Percentiles rank a stretch among this genome's conserved stretches.
Conservation (phyloP, 2,113 vertebrate species). For the Xiphophorus maculatus region DNA sequence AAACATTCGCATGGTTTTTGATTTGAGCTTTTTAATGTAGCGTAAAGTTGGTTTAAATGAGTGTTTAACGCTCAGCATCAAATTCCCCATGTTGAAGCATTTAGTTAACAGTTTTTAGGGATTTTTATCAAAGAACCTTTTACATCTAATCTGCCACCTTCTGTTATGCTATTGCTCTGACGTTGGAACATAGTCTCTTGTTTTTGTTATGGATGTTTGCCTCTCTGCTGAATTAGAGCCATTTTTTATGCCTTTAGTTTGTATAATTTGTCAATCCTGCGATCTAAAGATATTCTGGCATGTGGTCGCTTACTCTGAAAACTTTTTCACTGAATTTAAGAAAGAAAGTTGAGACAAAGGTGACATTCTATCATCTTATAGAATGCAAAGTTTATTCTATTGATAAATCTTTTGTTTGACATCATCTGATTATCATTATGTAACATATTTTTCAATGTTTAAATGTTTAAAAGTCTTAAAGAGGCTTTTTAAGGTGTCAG, state of each 20-base stretch:
- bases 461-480: no score
- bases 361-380: no score
- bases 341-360: no score
- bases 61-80: not conserved
- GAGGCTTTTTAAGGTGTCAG: no score
- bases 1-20: not conserved
- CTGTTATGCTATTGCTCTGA: not conserved
- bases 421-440: no score
- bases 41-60: not conserved
- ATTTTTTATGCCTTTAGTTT: not conserved
- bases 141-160: slow-evolving; percentile 6
- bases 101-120: slow-evolving; percentile 4
- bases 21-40: not conserved
- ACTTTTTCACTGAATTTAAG: no score
- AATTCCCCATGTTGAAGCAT: no score
- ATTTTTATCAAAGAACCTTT: slow-evolving; percentile 37
- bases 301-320: no score
- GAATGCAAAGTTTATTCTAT: no score
- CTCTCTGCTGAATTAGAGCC: not conserved
- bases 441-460: no score
- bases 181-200: not conserved
- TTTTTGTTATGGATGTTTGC: not conserved
- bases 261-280: not conserved
- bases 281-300: no score
- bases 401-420: no score